A percentile compares a stretch with the other conserved stretches of the same genome.
Conservation (phyloP, 2,888 invertebrate species). For the Hemaris fuciformis region DNA sequence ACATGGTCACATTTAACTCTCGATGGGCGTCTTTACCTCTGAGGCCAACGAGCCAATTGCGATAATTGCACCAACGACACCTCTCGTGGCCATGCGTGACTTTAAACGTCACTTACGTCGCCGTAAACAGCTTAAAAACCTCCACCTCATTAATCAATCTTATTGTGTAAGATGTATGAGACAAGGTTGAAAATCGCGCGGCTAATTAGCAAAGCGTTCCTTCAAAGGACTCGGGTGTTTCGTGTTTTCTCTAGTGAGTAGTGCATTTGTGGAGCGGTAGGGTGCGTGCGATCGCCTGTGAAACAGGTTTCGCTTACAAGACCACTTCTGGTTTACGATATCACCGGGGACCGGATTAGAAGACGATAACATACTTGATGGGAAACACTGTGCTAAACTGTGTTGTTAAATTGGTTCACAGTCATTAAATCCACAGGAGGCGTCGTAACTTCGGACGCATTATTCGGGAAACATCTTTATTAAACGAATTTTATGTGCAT, state of each 20-base stretch:
- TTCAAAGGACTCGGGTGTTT: constrained; percentile 46
- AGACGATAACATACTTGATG: constrained; percentile 73
- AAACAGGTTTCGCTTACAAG: constrained; percentile 72
- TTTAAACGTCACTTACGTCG: constrained; percentile 51
- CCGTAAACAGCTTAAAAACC: constrained; percentile 52
- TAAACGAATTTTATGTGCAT: constrained; percentile 39
- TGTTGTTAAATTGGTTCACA: constrained; percentile 64
- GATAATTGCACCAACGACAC: constrained; percentile 77
- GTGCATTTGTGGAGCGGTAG: constrained; percentile 46
- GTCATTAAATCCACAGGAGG: constrained; percentile 62
- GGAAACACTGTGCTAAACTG: constrained; percentile 68
- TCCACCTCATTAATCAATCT: constrained; percentile 37
- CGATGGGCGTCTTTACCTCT: constrained; percentile 73
- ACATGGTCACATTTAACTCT: constrained; percentile 38
- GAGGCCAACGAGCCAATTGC: constrained; percentile 78
- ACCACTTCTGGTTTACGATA: constrained; percentile 78
- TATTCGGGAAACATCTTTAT: constrained; percentile 47
- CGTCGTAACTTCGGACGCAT: constrained; percentile 45
- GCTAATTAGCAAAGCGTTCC: constrained; percentile 40
- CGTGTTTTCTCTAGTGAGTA: constrained; percentile 60
- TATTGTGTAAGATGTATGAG: constrained; percentile 34
- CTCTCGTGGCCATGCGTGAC: constrained; percentile 74
- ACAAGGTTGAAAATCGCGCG: constrained; percentile 49
- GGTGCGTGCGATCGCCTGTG: constrained; percentile 65
- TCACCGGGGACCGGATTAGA: constrained; percentile 74